Evolutionary conservation across 2,888 invertebrate genomes (phyloP).

Genomic region (Xylocampa areola): DNA sequence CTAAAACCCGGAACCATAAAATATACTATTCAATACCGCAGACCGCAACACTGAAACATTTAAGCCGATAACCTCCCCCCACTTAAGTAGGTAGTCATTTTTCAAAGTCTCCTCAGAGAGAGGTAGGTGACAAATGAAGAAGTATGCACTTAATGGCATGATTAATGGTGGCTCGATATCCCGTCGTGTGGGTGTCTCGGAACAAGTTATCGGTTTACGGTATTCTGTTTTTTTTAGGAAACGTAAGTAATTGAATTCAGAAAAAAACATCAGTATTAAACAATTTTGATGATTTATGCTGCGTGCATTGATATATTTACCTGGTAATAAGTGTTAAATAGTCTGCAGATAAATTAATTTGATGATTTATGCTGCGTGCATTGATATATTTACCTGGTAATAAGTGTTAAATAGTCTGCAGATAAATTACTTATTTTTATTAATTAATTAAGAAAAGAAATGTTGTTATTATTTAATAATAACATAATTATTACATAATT

Average conservation of each 20-base stretch:
- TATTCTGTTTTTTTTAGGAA: background rate
- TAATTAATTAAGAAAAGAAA: too few relatives aligned
- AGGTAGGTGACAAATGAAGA: constrained; percentile 83
- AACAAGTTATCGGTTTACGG: constrained; percentile 32
- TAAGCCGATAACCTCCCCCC: constrained; percentile 24
- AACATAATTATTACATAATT: too few relatives aligned
- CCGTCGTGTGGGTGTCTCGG: constrained; percentile 53
- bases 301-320: too few relatives aligned
- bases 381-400: too few relatives aligned
- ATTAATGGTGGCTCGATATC: constrained; percentile 73
- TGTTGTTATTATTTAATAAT: too few relatives aligned
- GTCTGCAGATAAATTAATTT: too few relatives aligned
- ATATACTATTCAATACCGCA: constrained; percentile 14
- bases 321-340: too few relatives aligned
- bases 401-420: too few relatives aligned
- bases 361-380: too few relatives aligned
- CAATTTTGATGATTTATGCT: too few relatives aligned
- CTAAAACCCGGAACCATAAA: background rate
- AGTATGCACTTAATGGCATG: constrained; percentile 74
- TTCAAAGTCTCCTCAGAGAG: constrained; percentile 79
- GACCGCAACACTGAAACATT: constrained; percentile 28
- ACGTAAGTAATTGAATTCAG: background rate
- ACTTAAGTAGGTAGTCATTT: constrained; percentile 76
- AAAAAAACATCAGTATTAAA: background rate
- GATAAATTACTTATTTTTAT: too few relatives aligned